Percentiles rank a stretch among this genome's conserved stretches.
These are phyloP conservation scores for Parauchenoglanis ngamensis DNA, from an alignment of 2,797 vertebrate species.

Conservation along the genomic window DNA sequence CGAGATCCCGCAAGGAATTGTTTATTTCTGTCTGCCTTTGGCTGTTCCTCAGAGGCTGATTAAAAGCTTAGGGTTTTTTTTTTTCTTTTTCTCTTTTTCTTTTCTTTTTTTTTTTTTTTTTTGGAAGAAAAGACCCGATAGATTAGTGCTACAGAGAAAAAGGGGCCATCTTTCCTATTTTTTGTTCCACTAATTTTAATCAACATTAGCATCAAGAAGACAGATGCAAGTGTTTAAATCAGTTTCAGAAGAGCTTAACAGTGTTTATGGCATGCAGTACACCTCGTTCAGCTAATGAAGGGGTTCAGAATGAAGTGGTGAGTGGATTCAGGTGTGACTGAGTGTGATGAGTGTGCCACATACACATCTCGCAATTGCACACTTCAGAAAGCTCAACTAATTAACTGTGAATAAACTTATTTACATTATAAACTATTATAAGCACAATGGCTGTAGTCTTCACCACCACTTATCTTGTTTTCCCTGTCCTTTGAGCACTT, in stretches of 20 bases:
- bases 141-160: conserved; percentile 1
- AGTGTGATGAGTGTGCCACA: not conserved
- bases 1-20: conserved; percentile 18
- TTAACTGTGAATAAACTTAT: not conserved
- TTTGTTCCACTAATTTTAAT: not conserved
- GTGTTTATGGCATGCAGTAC: not conserved
- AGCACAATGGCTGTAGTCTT: not conserved
- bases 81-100: not conserved
- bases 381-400: not conserved
- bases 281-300: conserved; percentile 13
- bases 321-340: conserved; percentile 5
- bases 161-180: not conserved
- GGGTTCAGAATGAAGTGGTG: not conserved
- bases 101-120: not conserved
- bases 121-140: conserved; percentile 3
- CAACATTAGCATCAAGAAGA: not conserved
- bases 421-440: not conserved
- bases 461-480: not conserved
- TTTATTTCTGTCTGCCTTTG: conserved; percentile 28
- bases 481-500: not conserved
- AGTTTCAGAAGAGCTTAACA: not conserved
- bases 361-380: not conserved
- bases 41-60: conserved; percentile 13
- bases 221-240: not conserved
- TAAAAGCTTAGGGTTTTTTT: conserved; percentile 4